Percentiles rank a stretch among this genome's conserved stretches.
Evolutionary conservation across 2,113 vertebrate genomes (phyloP).

Genomic region (Hippoglossus stenolepis): DNA sequence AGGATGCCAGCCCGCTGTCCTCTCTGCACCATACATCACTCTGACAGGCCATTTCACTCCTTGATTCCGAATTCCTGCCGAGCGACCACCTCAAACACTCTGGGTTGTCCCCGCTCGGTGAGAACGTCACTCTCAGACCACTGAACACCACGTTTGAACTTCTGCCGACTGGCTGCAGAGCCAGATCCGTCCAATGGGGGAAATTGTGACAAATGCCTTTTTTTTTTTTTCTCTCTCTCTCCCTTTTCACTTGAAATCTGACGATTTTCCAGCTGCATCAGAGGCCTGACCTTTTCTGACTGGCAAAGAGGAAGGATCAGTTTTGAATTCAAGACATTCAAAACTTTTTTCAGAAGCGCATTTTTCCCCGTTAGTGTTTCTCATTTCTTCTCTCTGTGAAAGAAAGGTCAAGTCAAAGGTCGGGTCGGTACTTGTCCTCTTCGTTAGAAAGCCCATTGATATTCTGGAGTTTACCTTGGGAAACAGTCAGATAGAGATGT

Average conservation of each 20-base stretch:
- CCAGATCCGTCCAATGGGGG: conserved; percentile 42
- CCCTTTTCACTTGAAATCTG: conserved; percentile 38
- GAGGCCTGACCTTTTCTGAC: conserved; percentile 70
- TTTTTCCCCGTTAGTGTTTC: conserved; percentile 34
- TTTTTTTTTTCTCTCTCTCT: conserved; percentile 9
- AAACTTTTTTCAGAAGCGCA: conserved; percentile 24
- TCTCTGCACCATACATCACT: conserved; percentile 69
- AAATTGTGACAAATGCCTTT: conserved; percentile 69
- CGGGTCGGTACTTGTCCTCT: conserved; percentile 52
- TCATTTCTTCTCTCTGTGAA: conserved; percentile 57
- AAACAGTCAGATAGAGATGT: conserved; percentile 58
- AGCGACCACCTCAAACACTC: conserved; percentile 74
- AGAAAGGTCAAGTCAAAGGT: conserved; percentile 69
- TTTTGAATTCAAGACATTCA: conserved; percentile 57
- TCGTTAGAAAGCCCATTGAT: conserved; percentile 43
- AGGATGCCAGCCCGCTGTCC: conserved; percentile 49
- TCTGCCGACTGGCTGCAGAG: conserved; percentile 31
- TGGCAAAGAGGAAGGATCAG: conserved; percentile 66
- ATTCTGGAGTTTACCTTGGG: conserved; percentile 63
- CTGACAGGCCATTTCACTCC: conserved; percentile 76
- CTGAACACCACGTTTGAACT: conserved; percentile 60
- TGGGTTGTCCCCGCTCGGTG: conserved; percentile 56
- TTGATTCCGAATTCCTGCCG: conserved; percentile 70
- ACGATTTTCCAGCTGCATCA: conserved; percentile 60
- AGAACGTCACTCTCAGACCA: conserved; percentile 64